Percentiles rank a stretch among this genome's conserved stretches.
Conservation (phyloP, 2,797 vertebrate genomes). For the Menidia menidia region DNA sequence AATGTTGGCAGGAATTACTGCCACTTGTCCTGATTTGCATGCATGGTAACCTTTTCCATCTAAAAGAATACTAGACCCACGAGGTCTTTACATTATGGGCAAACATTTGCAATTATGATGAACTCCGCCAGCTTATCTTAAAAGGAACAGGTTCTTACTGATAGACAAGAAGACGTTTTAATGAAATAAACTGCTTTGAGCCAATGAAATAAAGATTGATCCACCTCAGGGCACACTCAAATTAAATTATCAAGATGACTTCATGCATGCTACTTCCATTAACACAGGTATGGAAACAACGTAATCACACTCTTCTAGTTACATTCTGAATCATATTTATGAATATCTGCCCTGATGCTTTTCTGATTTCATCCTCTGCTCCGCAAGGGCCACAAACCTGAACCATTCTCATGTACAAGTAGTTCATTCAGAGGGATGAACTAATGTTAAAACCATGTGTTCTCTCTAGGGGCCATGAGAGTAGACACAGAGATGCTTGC, state of each 20-base stretch:
- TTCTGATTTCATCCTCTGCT: slow-evolving; percentile 20
- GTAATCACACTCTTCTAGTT: slow-evolving; percentile 52
- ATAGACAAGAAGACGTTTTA: slow-evolving; percentile 80
- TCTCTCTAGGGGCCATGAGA: slow-evolving; percentile 72
- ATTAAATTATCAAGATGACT: slow-evolving; percentile 82
- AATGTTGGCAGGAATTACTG: slow-evolving; percentile 76
- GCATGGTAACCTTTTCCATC: slow-evolving; percentile 78
- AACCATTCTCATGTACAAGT: slow-evolving; percentile 26
- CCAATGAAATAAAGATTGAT: slow-evolving; percentile 82
- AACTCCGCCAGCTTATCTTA: slow-evolving; percentile 80
- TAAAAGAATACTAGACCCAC: slow-evolving; percentile 76
- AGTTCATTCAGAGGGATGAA: slow-evolving; percentile 55
- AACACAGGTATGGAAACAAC: slow-evolving; percentile 65
- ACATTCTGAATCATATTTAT: slow-evolving; percentile 20
- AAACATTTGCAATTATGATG: slow-evolving; percentile 86
- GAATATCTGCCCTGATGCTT: slow-evolving; percentile 31
- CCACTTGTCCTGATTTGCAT: slow-evolving; percentile 77
- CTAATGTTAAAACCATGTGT: slow-evolving; percentile 88
- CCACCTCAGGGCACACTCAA: slow-evolving; percentile 78
- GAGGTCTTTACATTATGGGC: slow-evolving; percentile 79
- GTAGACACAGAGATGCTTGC: slow-evolving; percentile 74
- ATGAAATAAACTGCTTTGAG: slow-evolving; percentile 81
- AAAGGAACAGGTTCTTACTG: slow-evolving; percentile 78
- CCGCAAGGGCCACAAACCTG: slow-evolving; percentile 28
- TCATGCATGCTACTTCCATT: slow-evolving; percentile 65